Base-by-base conservation (phyloP, 2,888 invertebrate genomes). In the Apantesis nais region DNA sequence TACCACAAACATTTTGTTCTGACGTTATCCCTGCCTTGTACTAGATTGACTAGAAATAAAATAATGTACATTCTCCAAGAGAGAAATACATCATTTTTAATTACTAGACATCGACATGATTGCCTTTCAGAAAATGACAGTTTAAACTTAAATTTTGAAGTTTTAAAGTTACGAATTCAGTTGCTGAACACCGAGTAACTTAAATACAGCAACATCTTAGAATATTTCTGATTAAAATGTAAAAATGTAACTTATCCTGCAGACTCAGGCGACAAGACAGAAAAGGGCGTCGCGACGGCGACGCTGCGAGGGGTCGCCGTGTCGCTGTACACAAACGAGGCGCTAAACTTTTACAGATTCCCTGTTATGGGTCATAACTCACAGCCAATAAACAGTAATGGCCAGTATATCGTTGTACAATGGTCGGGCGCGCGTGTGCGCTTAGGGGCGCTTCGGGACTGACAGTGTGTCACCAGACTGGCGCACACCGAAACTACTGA, bases 321-420 rank as follows among this genome's bases (percentile, higher is more conserved):
- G 31, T 41, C 22, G 29, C 29, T 55, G 34, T 22, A 14, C 52
- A 55, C 41, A 19, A 19, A 31, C 19, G 66, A 58, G 55, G 22
- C 39, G 58, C 60, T 67, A 16, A 55, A 55, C 66, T 66, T 37
- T 55, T 34, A 66, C 55, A 16, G 37, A 55, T 34, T 25, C 55
- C 37, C 22, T 34, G 41, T 67, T 67, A 41, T 60, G 60, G 29
- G 66, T 25, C 60, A 60, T 39, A 29, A 60, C 44, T 67, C 39
- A 67, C 60, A 41, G 25, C 22, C 60, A 60, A 67, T 67, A 67
- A 67, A 67, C 66, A n/a, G 39, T 55, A 66, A 66, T 39, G 66
- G 8, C n/a, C 41, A 16, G 8, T 62, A 62, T 62, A 25, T 62
- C 37, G n/a, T 25, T 14, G n/a, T 37, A 62, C 62, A 39, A 39